phyloP scores from a whole-genome alignment of 92 coral and sea anemone species.

The Metridium senile region DNA sequence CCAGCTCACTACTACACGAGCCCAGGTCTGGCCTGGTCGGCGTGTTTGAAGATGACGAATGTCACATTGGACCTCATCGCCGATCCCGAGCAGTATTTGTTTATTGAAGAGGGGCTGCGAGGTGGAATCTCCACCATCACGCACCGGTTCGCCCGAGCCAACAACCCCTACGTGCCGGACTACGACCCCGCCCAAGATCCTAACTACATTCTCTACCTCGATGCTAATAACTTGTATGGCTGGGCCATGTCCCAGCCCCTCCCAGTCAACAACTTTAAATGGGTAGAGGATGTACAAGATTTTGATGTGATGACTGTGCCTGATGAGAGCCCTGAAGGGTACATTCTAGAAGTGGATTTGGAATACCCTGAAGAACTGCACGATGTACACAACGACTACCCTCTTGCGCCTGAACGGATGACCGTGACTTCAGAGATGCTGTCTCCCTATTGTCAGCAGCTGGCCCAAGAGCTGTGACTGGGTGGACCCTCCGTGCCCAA shows the following conservation, averaged over 20 bases:
- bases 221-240: background rate
- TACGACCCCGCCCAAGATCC: background rate
- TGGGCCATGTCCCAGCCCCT: background rate
- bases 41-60: background rate
- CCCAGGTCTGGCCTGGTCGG: too few relatives aligned
- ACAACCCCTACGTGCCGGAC: background rate
- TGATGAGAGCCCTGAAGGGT: background rate
- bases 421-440: too few relatives aligned
- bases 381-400: background rate
- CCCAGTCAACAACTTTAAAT: background rate
- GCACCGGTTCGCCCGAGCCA: background rate
- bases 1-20: too few relatives aligned
- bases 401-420: constrained; percentile 2
- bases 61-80: background rate
- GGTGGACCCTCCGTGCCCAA: too few relatives aligned
- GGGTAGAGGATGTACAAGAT: background rate
- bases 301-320: background rate
- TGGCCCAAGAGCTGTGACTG: too few relatives aligned
- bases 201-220: background rate
- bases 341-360: background rate
- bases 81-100: background rate
- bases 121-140: background rate
- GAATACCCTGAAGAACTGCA: background rate
- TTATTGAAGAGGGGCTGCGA: background rate
- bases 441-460: too few relatives aligned